Base-by-base conservation (phyloP, 2,888 invertebrate genomes). In the Baronia brevicornis region DNA sequence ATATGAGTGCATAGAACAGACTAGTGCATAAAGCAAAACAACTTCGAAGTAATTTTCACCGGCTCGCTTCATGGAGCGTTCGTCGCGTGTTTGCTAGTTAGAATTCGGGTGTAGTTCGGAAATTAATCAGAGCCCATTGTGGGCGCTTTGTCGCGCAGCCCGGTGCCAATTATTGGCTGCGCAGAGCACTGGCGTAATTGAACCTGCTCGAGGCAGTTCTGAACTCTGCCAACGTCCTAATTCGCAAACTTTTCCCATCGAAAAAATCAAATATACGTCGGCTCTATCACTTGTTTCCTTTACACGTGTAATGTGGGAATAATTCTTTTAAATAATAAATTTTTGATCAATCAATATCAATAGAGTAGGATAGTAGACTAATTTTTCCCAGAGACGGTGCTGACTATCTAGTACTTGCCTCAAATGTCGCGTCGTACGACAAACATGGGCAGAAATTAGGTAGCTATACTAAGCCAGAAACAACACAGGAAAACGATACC, bases 31-130 rank as follows among this genome's bases (percentile, higher is more conserved):
- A 48, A 49, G 49, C 52, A 55, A 56, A 64, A 61, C 58, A 61
- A 46, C 54, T 51, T 33, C 62, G 54, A 60, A 69, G 67, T 73
- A 67, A 75, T 72, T 72, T 68, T 53, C 61, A 51, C 65, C 57
- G 54, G 49, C 60, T 54, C 59, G 60, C 62, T 66, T 61, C 66
- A 42, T 38, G 39, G 54, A 53, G 56, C 57, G 58, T 33, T 51
- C 63, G 62, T 60, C 66, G 66, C 73, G 65, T 77, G 75, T 78
- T 78, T 74, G 73, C 71, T 72, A 72, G 77, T 79, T 78, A 75
- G 77, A 71, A 79, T 80, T 80, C 79, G 82, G 79, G 65, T 65
- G 73, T 69, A 79, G 82, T 82, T 79, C 75, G 77, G 71, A 82
- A 80, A 82, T 82, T 82, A 80, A 82, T 82, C 82, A 82, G 73